Conservation (phyloP, 1,140 invertebrate genomes). For the Trinorchestia longiramus region DNA sequence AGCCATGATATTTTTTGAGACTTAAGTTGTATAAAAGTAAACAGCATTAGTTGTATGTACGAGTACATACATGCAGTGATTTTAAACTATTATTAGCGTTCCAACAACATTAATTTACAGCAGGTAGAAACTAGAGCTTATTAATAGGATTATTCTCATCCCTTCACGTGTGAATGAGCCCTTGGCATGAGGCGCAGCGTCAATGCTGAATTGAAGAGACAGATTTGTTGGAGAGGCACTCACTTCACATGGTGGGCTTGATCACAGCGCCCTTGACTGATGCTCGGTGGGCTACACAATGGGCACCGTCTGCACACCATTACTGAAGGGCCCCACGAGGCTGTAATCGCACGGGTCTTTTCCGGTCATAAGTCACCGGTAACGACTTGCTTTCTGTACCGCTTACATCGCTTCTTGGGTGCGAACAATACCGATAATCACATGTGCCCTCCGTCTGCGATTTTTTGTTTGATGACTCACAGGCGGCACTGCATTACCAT, state of each 20-base stretch:
- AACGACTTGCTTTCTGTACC: constrained; percentile 48
- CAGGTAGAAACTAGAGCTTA: neutral
- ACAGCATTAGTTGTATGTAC: neutral
- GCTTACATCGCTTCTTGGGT: constrained; percentile 13
- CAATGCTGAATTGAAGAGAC: neutral
- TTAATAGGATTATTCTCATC: neutral
- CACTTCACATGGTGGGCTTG: constrained; percentile 2
- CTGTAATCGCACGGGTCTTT: constrained; percentile 17
- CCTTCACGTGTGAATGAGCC: neutral
- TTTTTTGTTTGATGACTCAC: constrained; percentile 20
- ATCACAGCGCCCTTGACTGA: constrained; percentile 41
- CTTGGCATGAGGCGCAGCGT: neutral
- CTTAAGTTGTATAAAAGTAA: neutral
- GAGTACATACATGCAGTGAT: neutral
- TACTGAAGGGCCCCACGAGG: neutral
- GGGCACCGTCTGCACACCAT: constrained; percentile 31
- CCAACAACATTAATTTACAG: neutral
- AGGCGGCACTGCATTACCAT: neutral
- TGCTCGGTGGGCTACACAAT: neutral
- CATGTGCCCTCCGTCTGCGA: constrained; percentile 40
- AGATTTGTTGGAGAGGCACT: neutral
- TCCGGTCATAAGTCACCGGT: constrained; percentile 50
- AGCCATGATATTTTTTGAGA: neutral
- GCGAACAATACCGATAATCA: constrained; percentile 30
- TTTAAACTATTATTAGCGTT: neutral